Conservation (phyloP, 2,113 vertebrate species). For the Aegithalos caudatus region DNA sequence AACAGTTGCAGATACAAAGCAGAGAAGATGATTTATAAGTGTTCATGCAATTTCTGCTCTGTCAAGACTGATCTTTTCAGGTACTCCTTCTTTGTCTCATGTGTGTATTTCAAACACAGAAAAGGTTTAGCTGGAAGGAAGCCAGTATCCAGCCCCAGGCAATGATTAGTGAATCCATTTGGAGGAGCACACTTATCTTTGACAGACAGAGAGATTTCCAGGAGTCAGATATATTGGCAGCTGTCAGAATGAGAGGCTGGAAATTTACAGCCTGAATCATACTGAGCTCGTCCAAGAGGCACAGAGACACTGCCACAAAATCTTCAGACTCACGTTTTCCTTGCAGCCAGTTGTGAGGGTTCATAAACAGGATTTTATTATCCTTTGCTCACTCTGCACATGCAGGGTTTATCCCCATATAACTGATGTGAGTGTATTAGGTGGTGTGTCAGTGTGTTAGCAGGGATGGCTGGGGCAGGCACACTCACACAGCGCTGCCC, state of each 20-base stretch:
- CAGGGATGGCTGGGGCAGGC: background rate
- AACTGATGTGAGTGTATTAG: background rate
- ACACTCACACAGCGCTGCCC: background rate
- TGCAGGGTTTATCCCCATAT: background rate
- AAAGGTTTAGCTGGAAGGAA: slow-evolving; percentile 62
- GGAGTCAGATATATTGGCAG: slow-evolving; percentile 57
- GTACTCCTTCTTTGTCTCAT: slow-evolving; percentile 42
- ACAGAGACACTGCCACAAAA: background rate
- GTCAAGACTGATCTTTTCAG: slow-evolving; percentile 43
- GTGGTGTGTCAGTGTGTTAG: background rate
- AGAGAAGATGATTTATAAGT: slow-evolving; percentile 40
- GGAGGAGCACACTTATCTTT: slow-evolving; percentile 62
- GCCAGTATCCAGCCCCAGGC: slow-evolving; percentile 54
- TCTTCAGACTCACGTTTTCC: background rate
- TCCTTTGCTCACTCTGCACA: too few species aligned
- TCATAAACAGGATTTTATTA: background rate
- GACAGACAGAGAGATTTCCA: slow-evolving; percentile 61
- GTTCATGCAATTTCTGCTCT: slow-evolving; percentile 36
- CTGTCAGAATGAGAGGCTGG: slow-evolving; percentile 40
- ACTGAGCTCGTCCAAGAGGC: background rate
- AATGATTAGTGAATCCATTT: slow-evolving; percentile 65
- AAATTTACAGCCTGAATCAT: background rate
- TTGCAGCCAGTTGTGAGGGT: background rate
- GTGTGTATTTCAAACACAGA: slow-evolving; percentile 34
- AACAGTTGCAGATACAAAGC: slow-evolving; percentile 36